These are phyloP conservation scores for Tetrao urogallus DNA, from an alignment of 2,113 vertebrate species.

Conservation along the genomic window DNA sequence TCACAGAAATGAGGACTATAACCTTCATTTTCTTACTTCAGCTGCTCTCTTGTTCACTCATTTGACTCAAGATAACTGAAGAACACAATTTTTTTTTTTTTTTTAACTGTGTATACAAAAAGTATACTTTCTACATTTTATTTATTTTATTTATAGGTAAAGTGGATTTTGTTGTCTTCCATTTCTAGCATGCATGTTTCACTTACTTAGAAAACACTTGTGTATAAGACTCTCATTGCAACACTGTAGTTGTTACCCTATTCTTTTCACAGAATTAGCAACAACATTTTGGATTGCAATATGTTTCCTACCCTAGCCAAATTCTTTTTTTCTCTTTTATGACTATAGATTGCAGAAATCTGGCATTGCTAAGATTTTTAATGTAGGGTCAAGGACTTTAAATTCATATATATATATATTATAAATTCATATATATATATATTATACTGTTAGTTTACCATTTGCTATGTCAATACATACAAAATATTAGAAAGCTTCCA, in stretches of 20 bases:
- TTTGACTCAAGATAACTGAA: not conserved
- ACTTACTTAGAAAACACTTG: not conserved
- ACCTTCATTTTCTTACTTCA: not conserved
- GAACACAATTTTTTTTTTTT: not conserved
- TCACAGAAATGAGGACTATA: not conserved
- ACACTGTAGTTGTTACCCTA: not conserved
- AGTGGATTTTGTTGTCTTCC: not conserved
- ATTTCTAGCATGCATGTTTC: not conserved
- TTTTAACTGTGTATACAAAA: not conserved
- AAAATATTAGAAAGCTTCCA: conserved; percentile 37
- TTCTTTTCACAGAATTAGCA: conserved; percentile 22
- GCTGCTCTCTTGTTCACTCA: not conserved
- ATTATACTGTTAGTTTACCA: conserved; percentile 28
- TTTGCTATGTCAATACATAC: conserved; percentile 2
- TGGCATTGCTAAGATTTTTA: conserved; percentile 51
- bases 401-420: not conserved
- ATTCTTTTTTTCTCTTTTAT: conserved; percentile 57
- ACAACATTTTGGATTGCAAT: conserved; percentile 6
- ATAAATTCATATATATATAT: not conserved
- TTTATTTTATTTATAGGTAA: not conserved
- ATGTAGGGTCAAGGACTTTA: not conserved
- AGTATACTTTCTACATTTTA: not conserved
- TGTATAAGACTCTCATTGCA: not conserved
- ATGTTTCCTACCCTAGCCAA: conserved; percentile 42
- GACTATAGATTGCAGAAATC: conserved; percentile 59